Base-by-base conservation (phyloP, 2,888 invertebrate species). In the Parnassius mnemosyne region DNA sequence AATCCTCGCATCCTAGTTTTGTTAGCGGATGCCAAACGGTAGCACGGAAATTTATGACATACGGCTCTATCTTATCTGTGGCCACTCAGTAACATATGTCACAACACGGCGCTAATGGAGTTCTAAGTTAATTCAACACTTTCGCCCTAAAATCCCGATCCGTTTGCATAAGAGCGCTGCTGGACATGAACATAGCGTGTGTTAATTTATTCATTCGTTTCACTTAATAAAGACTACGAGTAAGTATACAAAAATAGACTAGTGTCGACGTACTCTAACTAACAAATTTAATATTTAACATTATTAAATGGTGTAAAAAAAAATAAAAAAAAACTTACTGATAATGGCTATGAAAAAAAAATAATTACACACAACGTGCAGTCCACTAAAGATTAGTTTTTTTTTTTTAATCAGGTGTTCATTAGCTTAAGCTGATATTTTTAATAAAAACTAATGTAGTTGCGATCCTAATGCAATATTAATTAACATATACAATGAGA, bases 31-130 rank as follows among this genome's bases (percentile, higher is more conserved):
- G 83, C 84, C 84, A 85, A 88, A 91, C 91, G 87, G 91, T 90
- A 89, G 90, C 87, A 78, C 77, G 80, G 69, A 78, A 77, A 81
- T 83, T 82, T 83, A 86, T 86, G 88, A 90, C 91, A 91, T 89
- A 89, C 85, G 88, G 88, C 79, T 87, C 84, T 90, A 90, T 90
- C 91, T 91, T 90, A 91, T 91, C 91, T 84, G 70, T 81, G 81
- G 70, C 83, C 87, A 90, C 90, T 90, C 82, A 77, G 79, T 80
- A 82, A 82, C 90, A 89, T 89, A 90, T 91, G 91, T 83, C 84
- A 77, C 79, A 73, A 67, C 68, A 75, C 79, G 78, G 72, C 79
- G 83, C 76, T 90, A 91, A 90, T 89, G 89, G 87, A 87, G 74
- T 68, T 78, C 80, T 81, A 71, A 71, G 75, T 79, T 81, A 83